phyloP scores from a whole-genome alignment of 1,140 invertebrate genomes.

The Nylanderia fulva region DNA sequence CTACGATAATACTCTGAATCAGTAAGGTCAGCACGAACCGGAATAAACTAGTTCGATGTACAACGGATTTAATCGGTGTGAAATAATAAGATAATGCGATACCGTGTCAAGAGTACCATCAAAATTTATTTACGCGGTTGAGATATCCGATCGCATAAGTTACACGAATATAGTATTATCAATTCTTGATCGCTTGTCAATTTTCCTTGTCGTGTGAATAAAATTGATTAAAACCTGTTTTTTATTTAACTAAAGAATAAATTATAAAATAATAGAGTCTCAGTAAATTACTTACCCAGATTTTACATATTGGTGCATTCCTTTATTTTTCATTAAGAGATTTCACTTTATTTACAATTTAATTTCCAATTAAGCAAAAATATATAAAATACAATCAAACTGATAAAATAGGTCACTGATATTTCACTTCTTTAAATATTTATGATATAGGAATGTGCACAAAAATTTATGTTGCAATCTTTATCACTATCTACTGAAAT shows the following conservation, averaged over 20 bases:
- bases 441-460: not conserved
- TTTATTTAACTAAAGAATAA: not conserved
- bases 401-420: not conserved
- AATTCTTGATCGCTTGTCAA: not conserved
- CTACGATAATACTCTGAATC: slow-evolving; percentile 66
- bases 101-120: slow-evolving; percentile 7
- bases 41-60: slow-evolving; percentile 70
- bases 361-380: not conserved
- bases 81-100: slow-evolving; percentile 42
- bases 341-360: not conserved
- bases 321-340: slow-evolving; percentile 17
- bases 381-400: not conserved
- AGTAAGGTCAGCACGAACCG: slow-evolving; percentile 73
- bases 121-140: slow-evolving; percentile 5
- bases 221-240: not conserved
- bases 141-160: not conserved
- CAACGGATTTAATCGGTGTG: slow-evolving; percentile 46
- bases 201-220: not conserved
- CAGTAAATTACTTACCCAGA: slow-evolving; percentile 65
- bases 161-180: not conserved
- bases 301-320: slow-evolving; percentile 74
- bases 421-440: not conserved
- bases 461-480: slow-evolving; percentile 9
- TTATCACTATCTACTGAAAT: not conserved
- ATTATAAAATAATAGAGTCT: not conserved